A percentile compares a stretch with the other conserved stretches of the same genome.
phyloP scores from a whole-genome alignment of 2,797 vertebrate genomes.

The Anguilla megastoma region DNA sequence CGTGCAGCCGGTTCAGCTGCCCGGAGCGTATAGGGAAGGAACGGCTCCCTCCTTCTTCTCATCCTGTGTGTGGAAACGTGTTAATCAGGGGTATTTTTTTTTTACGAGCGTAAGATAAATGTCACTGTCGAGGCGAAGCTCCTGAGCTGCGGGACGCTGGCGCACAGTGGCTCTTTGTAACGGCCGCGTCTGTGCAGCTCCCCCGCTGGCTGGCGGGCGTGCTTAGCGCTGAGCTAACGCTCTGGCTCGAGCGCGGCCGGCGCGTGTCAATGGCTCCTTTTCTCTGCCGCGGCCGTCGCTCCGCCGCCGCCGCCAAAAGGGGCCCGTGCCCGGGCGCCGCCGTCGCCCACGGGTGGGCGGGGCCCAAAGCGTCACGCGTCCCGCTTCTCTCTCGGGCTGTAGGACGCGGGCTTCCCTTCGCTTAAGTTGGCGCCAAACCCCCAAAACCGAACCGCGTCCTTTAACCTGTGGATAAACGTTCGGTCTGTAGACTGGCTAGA shows the following conservation, averaged over 20 bases:
- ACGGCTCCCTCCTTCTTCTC: neutral
- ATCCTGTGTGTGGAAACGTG: neutral
- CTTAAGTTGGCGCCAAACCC: neutral
- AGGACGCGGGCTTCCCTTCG: conserved; percentile 25
- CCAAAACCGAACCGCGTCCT: conserved; percentile 16
- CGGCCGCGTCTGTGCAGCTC: conserved; percentile 41
- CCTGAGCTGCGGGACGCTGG: conserved; percentile 43
- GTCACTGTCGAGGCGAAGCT: conserved; percentile 21
- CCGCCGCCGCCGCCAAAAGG: conserved; percentile 53
- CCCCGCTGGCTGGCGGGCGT: conserved; percentile 44
- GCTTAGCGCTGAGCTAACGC: conserved; percentile 61
- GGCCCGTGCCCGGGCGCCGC: conserved; percentile 53
- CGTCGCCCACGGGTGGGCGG: conserved; percentile 45
- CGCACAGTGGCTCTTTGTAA: conserved; percentile 60
- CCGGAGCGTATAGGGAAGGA: conserved; percentile 41
- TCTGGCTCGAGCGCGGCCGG: conserved; percentile 63
- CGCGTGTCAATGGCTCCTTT: conserved; percentile 63
- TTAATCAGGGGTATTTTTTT: neutral
- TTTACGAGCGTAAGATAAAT: neutral
- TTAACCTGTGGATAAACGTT: conserved; percentile 48
- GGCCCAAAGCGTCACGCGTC: conserved; percentile 7
- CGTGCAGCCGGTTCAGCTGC: conserved; percentile 51
- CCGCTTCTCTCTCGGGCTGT: conserved; percentile 52
- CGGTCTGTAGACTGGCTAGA: neutral
- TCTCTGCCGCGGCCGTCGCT: conserved; percentile 50